phyloP scores from a whole-genome alignment of 2,797 vertebrate genomes.

The Lophius americanus region DNA sequence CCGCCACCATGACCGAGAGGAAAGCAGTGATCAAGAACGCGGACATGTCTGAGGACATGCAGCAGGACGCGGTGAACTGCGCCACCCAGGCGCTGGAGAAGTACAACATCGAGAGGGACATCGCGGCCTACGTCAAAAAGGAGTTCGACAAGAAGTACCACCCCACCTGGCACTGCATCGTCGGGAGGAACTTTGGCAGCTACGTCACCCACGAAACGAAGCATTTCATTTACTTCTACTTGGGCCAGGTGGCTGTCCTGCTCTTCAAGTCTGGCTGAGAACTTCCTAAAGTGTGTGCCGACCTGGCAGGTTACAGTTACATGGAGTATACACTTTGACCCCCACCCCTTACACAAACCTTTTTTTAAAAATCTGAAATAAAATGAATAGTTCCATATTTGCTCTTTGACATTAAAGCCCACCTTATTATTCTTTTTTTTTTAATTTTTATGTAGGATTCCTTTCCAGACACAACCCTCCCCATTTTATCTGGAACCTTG shows the following conservation, averaged over 20 bases:
- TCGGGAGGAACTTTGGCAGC: conserved; percentile 99
- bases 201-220: conserved; percentile 99
- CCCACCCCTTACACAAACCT: conserved; percentile 26
- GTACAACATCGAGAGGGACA: conserved; percentile 99
- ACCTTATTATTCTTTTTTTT: too few relatives aligned
- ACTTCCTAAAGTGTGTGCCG: too few relatives aligned
- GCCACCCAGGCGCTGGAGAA: conserved; percentile 99
- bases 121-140: conserved; percentile 99
- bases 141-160: conserved; percentile 99
- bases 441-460: too few relatives aligned
- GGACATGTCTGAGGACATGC: conserved; percentile 99
- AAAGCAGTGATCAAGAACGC: conserved; percentile 99
- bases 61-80: conserved; percentile 99
- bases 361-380: too few relatives aligned
- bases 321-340: conserved; percentile 69
- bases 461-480: too few relatives aligned
- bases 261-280: conserved; percentile 99
- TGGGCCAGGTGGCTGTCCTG: conserved; percentile 99
- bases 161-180: conserved; percentile 99
- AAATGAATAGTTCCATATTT: too few relatives aligned
- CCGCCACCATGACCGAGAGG: conserved; percentile 89
- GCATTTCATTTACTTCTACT: conserved; percentile 99
- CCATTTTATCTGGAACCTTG: too few relatives aligned
- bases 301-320: conserved; percentile 46
- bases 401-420: too few relatives aligned